Conservation (phyloP, 2,113 vertebrate genomes). For the Pithys albifrons region DNA sequence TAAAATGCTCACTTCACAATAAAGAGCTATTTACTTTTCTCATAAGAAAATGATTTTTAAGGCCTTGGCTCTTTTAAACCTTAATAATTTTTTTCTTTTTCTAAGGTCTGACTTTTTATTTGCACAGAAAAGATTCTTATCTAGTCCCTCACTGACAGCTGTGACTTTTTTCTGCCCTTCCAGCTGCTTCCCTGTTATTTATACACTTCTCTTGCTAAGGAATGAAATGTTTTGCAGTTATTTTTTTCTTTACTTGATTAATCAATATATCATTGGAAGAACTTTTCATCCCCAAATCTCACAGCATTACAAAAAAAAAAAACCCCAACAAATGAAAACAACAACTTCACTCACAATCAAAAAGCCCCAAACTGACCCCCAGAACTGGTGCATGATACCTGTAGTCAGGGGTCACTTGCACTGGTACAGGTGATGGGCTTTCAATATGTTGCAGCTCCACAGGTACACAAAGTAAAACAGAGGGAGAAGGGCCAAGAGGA, state of each 20-base stretch:
- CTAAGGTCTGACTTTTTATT: slow-evolving; percentile 6
- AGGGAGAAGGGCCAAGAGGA: background rate
- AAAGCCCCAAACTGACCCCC: background rate
- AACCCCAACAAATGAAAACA: background rate
- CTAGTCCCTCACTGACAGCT: background rate
- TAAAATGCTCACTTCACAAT: slow-evolving; percentile 37
- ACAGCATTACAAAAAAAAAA: background rate
- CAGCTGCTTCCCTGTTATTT: background rate
- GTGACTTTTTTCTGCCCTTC: background rate
- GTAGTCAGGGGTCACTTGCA: background rate
- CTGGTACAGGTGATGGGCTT: background rate
- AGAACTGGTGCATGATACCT: background rate
- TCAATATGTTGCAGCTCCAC: background rate
- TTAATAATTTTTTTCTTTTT: background rate
- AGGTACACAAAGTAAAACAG: background rate
- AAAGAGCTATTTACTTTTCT: slow-evolving; percentile 36
- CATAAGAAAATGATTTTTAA: background rate
- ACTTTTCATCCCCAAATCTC: background rate
- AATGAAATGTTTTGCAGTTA: background rate
- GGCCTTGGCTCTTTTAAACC: background rate
- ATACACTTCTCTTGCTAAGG: background rate
- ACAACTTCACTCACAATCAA: background rate
- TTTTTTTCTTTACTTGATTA: background rate
- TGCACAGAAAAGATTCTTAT: background rate
- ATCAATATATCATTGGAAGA: background rate